Conservation (phyloP, 2,888 invertebrate species). For the Dendrolimus houi region DNA sequence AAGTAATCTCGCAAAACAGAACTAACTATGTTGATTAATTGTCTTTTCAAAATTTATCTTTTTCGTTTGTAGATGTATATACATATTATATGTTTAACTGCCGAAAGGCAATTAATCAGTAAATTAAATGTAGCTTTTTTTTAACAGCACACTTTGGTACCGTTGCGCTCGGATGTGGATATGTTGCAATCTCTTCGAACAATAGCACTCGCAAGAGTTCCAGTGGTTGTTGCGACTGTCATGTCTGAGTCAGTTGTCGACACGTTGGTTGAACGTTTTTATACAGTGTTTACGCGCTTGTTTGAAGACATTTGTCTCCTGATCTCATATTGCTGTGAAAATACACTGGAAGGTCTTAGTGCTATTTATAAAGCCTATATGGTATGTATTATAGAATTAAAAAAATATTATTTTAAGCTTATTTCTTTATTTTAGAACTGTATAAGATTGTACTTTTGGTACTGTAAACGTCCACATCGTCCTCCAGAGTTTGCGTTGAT, state of each 20-base stretch:
- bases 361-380: conserved; percentile 26
- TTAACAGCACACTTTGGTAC: conserved; percentile 22
- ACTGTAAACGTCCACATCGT: too few relatives aligned
- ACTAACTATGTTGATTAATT: too few relatives aligned
- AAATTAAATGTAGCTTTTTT: neutral
- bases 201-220: conserved; percentile 34
- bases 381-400: conserved; percentile 20
- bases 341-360: conserved; percentile 31
- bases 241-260: conserved; percentile 28
- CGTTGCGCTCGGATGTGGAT: conserved; percentile 28
- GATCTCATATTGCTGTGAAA: conserved; percentile 28
- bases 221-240: conserved; percentile 32
- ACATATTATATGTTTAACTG: too few relatives aligned
- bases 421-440: too few relatives aligned
- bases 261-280: conserved; percentile 33
- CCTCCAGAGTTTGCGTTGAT: too few relatives aligned
- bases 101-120: too few relatives aligned
- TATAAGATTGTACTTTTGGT: too few relatives aligned
- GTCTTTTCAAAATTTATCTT: too few relatives aligned
- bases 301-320: conserved; percentile 43
- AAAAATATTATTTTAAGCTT: too few relatives aligned
- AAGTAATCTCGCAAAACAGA: too few relatives aligned
- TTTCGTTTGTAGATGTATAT: too few relatives aligned
- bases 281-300: conserved; percentile 31
- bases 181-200: conserved; percentile 27